Evolutionary conservation across 2,113 vertebrate species (phyloP).

Genomic region (Odocoileus hemionus): DNA sequence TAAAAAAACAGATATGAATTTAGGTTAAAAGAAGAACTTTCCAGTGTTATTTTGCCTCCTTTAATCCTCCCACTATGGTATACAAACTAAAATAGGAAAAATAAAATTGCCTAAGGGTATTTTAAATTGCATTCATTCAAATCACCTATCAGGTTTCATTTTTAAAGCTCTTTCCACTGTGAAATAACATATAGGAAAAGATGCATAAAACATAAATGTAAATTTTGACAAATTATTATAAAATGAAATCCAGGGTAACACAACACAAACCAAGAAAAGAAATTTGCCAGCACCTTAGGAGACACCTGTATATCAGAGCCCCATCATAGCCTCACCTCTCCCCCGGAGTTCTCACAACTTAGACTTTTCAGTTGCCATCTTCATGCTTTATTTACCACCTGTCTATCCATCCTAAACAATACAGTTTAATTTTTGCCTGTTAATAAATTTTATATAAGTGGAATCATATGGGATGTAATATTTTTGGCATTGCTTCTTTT

Average conservation of each 20-base stretch:
- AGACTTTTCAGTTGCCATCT: background rate
- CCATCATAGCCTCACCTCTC: background rate
- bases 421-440: background rate
- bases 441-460: background rate
- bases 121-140: slow-evolving; percentile 21
- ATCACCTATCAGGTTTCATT: slow-evolving; percentile 8
- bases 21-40: slow-evolving; percentile 5
- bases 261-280: background rate
- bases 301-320: background rate
- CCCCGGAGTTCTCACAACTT: background rate
- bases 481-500: background rate
- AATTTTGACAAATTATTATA: background rate
- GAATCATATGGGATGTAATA: background rate
- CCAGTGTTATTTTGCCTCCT: background rate
- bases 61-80: slow-evolving; percentile 4
- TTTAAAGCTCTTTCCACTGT: background rate
- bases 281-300: background rate
- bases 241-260: background rate
- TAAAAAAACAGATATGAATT: slow-evolving; percentile 17
- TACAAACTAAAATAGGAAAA: slow-evolving; percentile 23
- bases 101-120: background rate
- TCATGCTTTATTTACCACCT: background rate
- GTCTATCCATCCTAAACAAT: background rate
- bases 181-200: background rate
- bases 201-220: background rate